Conservation (phyloP, 2,888 invertebrate genomes). For the Synergus laeviventris region DNA sequence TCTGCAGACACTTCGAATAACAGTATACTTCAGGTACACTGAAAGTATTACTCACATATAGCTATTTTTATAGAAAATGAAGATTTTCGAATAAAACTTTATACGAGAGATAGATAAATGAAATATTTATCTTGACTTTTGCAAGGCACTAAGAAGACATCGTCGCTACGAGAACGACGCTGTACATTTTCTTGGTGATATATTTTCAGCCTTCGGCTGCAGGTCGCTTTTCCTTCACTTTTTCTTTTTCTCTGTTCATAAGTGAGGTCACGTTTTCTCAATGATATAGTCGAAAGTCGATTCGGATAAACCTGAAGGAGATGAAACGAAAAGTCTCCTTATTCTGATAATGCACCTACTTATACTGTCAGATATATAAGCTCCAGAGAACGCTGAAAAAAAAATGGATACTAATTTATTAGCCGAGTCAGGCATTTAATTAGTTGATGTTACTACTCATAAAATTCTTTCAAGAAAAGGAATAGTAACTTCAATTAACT, state of each 20-base stretch:
- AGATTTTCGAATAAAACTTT: slow-evolving; percentile 5
- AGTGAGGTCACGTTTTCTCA: slow-evolving; percentile 28
- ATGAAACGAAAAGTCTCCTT: slow-evolving; percentile 24
- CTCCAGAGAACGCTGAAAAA: not conserved
- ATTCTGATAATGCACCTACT: slow-evolving; percentile 8
- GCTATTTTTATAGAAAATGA: slow-evolving; percentile 19
- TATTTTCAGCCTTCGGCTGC: slow-evolving; percentile 30
- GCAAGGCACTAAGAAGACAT: slow-evolving; percentile 29
- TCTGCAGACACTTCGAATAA: slow-evolving; percentile 9
- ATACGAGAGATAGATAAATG: slow-evolving; percentile 9
- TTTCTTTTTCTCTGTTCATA: not conserved
- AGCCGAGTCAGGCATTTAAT: too few relatives aligned
- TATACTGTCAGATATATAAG: not conserved
- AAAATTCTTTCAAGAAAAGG: too few relatives aligned
- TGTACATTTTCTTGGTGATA: slow-evolving; percentile 33
- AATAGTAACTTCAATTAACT: too few relatives aligned
- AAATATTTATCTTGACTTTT: slow-evolving; percentile 29
- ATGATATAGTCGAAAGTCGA: slow-evolving; percentile 5
- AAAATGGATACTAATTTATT: not conserved
- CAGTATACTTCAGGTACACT: not conserved
- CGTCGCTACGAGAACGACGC: not conserved
- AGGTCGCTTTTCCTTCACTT: slow-evolving; percentile 12
- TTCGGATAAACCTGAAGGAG: slow-evolving; percentile 5
- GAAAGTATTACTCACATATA: not conserved
- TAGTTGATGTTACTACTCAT: too few relatives aligned